These are phyloP conservation scores for Drosophila kohkoa DNA, from an alignment of 1,140 invertebrate genomes.

Conservation along the genomic window DNA sequence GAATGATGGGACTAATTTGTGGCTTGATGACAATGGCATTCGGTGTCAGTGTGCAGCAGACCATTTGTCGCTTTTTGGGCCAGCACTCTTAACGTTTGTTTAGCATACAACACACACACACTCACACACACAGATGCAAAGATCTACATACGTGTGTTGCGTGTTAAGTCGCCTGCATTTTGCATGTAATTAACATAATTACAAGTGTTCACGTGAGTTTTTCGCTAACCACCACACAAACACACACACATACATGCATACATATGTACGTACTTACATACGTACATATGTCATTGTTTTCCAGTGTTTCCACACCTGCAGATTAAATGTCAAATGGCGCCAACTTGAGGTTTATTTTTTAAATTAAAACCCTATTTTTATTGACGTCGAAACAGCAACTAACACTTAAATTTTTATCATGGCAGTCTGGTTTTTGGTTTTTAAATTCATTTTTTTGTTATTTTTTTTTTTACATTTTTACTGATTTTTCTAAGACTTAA, in stretches of 20 bases:
- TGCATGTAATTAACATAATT: constrained; percentile 56
- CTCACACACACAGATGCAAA: constrained; percentile 5
- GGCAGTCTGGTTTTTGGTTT: constrained; percentile 35
- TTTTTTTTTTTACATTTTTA: constrained; percentile 4
- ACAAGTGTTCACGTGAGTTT: constrained; percentile 49
- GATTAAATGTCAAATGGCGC: constrained; percentile 10
- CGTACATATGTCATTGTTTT: constrained; percentile 4
- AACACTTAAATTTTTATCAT: constrained; percentile 33
- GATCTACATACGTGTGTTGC: constrained; percentile 16
- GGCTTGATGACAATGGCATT: not conserved
- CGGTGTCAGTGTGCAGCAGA: constrained; percentile 23
- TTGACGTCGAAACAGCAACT: constrained; percentile 25
- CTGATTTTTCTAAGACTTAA: constrained; percentile 21
- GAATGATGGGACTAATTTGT: constrained; percentile 6
- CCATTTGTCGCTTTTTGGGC: constrained; percentile 30
- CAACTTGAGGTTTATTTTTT: constrained; percentile 8
- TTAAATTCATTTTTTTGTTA: constrained; percentile 8
- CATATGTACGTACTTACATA: too few species aligned
- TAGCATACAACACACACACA: constrained; percentile 8
- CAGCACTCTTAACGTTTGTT: constrained; percentile 30
- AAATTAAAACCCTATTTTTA: constrained; percentile 1
- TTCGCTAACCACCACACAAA: constrained; percentile 8
- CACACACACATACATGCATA: not conserved
- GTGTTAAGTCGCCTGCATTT: constrained; percentile 46
- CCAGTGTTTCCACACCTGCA: not conserved